These are phyloP conservation scores for Acleris sparsana DNA, from an alignment of 2,888 invertebrate genomes.

Conservation along the genomic window DNA sequence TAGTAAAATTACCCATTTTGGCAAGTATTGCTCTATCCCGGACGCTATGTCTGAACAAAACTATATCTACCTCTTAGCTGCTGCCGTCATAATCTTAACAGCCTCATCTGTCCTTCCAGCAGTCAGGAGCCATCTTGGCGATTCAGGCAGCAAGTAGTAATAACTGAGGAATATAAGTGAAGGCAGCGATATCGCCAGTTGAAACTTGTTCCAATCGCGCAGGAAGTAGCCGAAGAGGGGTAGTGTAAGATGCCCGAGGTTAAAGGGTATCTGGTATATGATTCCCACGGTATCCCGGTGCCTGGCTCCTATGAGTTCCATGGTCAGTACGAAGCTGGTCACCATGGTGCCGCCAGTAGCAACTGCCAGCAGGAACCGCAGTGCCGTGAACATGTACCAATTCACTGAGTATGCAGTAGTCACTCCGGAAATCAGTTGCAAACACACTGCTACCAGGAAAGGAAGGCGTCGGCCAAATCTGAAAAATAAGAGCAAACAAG, in stretches of 20 bases:
- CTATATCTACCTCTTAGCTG: constrained; percentile 79
- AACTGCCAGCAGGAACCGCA: constrained; percentile 88
- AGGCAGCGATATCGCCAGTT: constrained; percentile 86
- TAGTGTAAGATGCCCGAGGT: constrained; percentile 86
- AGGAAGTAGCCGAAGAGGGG: constrained; percentile 86
- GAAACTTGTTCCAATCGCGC: constrained; percentile 87
- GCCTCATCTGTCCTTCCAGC: constrained; percentile 87
- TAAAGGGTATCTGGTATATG: constrained; percentile 87
- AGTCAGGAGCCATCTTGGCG: constrained; percentile 91
- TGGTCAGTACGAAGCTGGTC: constrained; percentile 87
- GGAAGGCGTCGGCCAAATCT: constrained; percentile 91
- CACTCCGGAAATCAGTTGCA: constrained; percentile 89
- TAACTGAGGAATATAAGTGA: constrained; percentile 86
- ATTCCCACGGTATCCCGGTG: constrained; percentile 88
- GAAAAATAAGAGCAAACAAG: constrained; percentile 43
- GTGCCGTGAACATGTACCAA: constrained; percentile 85
- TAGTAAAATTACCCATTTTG: no score
- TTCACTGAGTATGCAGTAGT: constrained; percentile 88
- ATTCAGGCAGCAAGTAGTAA: constrained; percentile 90
- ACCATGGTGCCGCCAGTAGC: constrained; percentile 94
- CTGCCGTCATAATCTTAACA: constrained; percentile 85
- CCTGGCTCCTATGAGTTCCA: constrained; percentile 86
- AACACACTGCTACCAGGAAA: constrained; percentile 87
- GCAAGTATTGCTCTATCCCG: no score
- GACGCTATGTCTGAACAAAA: not conserved